Conservation (phyloP, 1,140 invertebrate genomes). For the Hydropsyche tenuis region DNA sequence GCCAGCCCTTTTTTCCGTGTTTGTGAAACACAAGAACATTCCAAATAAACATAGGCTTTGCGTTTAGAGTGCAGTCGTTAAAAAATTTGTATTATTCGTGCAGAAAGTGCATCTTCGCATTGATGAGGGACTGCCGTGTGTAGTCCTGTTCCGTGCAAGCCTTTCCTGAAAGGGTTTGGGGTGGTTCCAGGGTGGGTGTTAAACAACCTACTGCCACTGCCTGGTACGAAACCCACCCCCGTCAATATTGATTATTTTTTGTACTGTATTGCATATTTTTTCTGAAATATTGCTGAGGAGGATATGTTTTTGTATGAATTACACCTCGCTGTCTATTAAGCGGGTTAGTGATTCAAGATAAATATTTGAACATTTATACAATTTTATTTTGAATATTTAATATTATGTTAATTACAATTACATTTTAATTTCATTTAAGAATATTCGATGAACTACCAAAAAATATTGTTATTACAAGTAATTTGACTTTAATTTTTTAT, state of each 20-base stretch:
- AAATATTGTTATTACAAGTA: too few relatives aligned
- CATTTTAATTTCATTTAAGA: too few relatives aligned
- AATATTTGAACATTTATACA: not conserved
- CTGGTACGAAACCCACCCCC: conserved; percentile 33
- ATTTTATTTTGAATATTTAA: not conserved
- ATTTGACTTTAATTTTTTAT: too few relatives aligned
- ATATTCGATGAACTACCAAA: too few relatives aligned
- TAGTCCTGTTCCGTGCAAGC: too few relatives aligned
- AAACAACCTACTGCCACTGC: conserved; percentile 21
- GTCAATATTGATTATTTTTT: conserved; percentile 41
- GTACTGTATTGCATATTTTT: conserved; percentile 33
- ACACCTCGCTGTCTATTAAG: not conserved
- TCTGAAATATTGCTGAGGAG: not conserved
- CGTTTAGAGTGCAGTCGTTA: too few relatives aligned
- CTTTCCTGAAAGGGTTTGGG: not conserved
- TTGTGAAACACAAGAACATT: too few relatives aligned
- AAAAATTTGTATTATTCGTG: too few relatives aligned
- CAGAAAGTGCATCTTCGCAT: too few relatives aligned
- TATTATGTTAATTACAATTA: not conserved
- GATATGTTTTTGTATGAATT: too few relatives aligned
- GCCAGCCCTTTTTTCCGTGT: not conserved
- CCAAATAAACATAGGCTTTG: too few relatives aligned
- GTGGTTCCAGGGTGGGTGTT: conserved; percentile 17
- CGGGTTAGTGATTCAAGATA: not conserved
- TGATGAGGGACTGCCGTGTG: too few relatives aligned